Conservation (phyloP, 2,113 vertebrate genomes). For the Phasianus colchicus region DNA sequence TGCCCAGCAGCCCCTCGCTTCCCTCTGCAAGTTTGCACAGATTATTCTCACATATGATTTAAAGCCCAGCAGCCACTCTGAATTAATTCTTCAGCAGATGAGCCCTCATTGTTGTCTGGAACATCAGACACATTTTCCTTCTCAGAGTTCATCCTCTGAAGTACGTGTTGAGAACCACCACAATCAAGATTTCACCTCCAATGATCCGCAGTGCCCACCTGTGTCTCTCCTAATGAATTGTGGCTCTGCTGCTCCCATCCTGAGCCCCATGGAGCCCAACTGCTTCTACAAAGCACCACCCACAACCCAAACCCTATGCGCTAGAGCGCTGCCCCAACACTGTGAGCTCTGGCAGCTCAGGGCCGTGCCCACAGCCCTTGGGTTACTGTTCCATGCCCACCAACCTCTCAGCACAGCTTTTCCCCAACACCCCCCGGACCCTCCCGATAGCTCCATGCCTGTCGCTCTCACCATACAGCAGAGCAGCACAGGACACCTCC, state of each 20-base stretch:
- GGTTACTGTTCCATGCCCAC: no score
- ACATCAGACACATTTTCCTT: neutral
- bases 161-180: no score
- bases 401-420: no score
- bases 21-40: neutral
- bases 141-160: neutral
- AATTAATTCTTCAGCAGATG: neutral
- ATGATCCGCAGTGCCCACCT: fast-evolving
- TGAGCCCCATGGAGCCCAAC: neutral
- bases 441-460: neutral
- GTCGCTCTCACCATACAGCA: neutral
- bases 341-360: no score
- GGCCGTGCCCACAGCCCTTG: no score
- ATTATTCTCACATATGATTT: neutral
- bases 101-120: neutral
- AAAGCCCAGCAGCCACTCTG: fast-evolving
- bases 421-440: no score
- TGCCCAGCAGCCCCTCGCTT: neutral
- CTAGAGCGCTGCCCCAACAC: neutral
- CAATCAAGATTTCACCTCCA: neutral
- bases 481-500: no score
- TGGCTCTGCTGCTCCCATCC: neutral
- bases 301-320: neutral
- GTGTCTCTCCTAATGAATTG: no score
- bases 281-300: neutral